phyloP scores from a whole-genome alignment of 2,113 vertebrate species.

The Chloebia gouldiae region DNA sequence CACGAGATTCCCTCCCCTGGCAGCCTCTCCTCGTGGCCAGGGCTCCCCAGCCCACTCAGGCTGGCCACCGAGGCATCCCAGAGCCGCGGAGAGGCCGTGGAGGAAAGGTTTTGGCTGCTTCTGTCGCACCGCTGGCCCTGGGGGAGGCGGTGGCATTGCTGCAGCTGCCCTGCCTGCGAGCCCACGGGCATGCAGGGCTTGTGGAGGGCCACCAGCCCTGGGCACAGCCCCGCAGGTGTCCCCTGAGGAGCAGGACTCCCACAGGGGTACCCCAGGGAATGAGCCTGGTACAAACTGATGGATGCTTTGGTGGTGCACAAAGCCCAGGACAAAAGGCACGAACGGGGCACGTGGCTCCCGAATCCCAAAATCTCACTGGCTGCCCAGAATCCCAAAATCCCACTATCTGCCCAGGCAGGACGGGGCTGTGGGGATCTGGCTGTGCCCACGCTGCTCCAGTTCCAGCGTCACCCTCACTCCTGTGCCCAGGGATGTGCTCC shows the following conservation, averaged over 20 bases:
- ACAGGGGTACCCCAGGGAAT: fast-evolving
- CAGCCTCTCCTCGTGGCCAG: background rate
- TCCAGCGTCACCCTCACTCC: background rate
- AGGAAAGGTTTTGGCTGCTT: background rate
- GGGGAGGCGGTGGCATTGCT: background rate
- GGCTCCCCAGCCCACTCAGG: background rate
- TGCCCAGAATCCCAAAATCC: background rate
- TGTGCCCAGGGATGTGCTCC: background rate
- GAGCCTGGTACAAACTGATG: background rate
- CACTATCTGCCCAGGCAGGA: background rate
- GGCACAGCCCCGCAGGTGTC: background rate
- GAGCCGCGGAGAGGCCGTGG: background rate
- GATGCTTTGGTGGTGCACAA: background rate
- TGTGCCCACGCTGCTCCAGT: fast-evolving
- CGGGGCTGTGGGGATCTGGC: background rate
- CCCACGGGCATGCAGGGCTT: background rate
- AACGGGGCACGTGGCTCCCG: background rate
- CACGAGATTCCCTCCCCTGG: background rate
- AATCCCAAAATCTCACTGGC: background rate
- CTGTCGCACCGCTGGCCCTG: fast-evolving
- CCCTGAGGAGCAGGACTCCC: background rate
- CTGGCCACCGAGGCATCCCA: fast-evolving
- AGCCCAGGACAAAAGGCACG: background rate
- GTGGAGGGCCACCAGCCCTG: background rate
- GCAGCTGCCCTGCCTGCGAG: background rate